Evolutionary conservation across 2,797 vertebrate genomes (phyloP), one percentile per base, ranked within the genome.

Genomic region (Gephyroberyx darwinii): DNA sequence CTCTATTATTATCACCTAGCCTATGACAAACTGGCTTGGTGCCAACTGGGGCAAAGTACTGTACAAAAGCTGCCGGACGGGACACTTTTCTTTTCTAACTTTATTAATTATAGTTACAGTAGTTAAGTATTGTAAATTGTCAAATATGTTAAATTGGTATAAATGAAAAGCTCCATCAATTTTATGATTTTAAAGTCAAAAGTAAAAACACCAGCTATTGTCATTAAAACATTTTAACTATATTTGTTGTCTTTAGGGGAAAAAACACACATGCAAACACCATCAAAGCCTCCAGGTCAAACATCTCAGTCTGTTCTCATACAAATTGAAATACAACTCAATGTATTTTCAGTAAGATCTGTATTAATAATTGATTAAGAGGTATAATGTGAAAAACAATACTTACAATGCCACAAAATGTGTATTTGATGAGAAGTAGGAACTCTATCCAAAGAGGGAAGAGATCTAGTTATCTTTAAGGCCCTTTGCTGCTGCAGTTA

Each of bases 1-100:
- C 88, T 91, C 86, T 91, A 86, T 88, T 82, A 86, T 91, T 85
- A 89, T 71, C 82, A 35, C 37, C 1, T 6, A 53, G 60, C 77
- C 55, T 70, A 54, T 87, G 77, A 74, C 74, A 62, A 65, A 65
- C 4, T 8, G 54, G 63, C 65, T 31, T 4, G 20, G 4, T 31
- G 80, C 81, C 86, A 83, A 84, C 59, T 87, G 65, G 70, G 71
- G 35, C 71, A 88, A 68, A 82, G 77, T 67, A 2, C 19, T 41
- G n/a, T 0, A 41, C 0, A 57, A 53, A 65, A 30, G 16, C 6
- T 50, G 31, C 16, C 16, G 19, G 8, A 65, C n/a, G 54, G 51
- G 13, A 1, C 19, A 6, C 12, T 19, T 17, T 31, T 33, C 48
- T n/a, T 48, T 43, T 13, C 2, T n/a, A 1, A 45, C 13, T 51